Base-by-base conservation (phyloP, 1,140 invertebrate genomes). In the Anagrus nilaparvatae region DNA sequence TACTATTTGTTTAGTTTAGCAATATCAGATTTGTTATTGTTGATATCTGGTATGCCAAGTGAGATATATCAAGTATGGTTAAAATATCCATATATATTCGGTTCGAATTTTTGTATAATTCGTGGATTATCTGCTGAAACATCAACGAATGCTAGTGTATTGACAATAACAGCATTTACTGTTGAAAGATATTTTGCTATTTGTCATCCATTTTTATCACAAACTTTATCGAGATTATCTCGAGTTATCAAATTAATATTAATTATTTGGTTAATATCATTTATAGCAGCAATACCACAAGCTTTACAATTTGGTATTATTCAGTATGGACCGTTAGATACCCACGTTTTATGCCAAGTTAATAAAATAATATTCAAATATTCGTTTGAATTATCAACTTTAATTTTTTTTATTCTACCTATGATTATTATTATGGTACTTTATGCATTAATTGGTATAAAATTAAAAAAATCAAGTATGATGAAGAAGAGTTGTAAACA, bases 1-100 rank as follows among this genome's bases (percentile, higher is more conserved):
- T 94, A 87, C 54, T 96, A 96, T 58, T 71, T 96, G 30, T 95
- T 96, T 64, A 91, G 84, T 57, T 70, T 99, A 51, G 93, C 95
- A 3, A 73, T 97, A 23, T 93, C 92, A 0, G 95, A 98, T 63
- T 73, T 98, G 32, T 71, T 97, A 27, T 71, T 97, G 3, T 71
- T 99, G 4, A 53, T 87, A 0, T 79, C 79, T 5, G 86, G 85
- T 0, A 69, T 87, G 40, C 84, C 83, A 19, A 81, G 83, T 28
- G 91, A 96, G 56, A 78, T 94, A 24, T 89, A 87, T 56, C 72
- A 76, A 19, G 83, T 93, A 16, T 95, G 89, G 87, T 84, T 76
- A 12, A 81, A 82, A 36, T 88, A 87, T 61, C 87, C 89, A 0
- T 95, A 92, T 60, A 71, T 84, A 1, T 94, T 95, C 51, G 89